phyloP scores from a whole-genome alignment of 2,113 vertebrate genomes.

The Ictidomys tridecemlineatus region DNA sequence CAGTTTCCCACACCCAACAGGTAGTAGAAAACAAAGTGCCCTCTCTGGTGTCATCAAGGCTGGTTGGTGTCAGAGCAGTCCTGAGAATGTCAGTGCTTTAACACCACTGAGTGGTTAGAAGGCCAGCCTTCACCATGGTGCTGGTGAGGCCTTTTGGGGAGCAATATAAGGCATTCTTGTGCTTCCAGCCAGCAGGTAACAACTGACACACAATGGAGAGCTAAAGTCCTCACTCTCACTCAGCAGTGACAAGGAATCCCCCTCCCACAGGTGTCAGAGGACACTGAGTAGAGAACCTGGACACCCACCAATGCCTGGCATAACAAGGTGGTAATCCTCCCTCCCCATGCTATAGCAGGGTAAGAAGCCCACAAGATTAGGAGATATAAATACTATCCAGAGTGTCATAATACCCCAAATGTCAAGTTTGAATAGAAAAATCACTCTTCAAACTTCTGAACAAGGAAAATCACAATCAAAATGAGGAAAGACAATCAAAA shows the following conservation, averaged over 20 bases:
- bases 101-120: neutral
- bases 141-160: no score
- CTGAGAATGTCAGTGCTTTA: neutral
- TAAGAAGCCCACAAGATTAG: slow-evolving; percentile 39
- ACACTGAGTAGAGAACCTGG: neutral
- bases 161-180: neutral
- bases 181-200: neutral
- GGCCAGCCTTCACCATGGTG: neutral
- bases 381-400: slow-evolving; percentile 35
- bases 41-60: neutral
- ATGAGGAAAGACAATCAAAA: slow-evolving; percentile 40
- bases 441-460: neutral
- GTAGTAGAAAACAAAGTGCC: neutral
- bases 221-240: neutral
- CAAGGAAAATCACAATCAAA: neutral
- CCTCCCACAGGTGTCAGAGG: neutral
- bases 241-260: neutral
- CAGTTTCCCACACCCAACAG: neutral
- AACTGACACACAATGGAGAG: neutral
- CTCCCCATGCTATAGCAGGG: neutral
- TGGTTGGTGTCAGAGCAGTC: neutral
- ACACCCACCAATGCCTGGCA: neutral
- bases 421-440: neutral
- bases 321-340: neutral
- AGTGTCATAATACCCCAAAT: neutral